Evolutionary conservation across 2,113 vertebrate species (phyloP).

Genomic region (Caranx ignobilis): DNA sequence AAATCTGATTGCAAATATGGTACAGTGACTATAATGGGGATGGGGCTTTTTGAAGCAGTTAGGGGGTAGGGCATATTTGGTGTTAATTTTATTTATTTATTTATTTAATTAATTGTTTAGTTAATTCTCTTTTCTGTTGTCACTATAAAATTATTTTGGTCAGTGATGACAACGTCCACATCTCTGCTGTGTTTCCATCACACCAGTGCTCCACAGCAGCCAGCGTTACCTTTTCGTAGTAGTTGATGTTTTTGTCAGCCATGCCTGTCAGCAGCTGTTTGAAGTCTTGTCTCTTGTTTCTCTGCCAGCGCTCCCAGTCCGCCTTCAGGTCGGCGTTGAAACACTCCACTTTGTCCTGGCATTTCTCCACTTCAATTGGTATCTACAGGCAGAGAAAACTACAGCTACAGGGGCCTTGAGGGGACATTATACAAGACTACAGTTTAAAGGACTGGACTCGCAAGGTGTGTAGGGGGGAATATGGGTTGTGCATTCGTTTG

Average conservation of each 20-base stretch:
- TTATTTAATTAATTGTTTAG: too few species aligned
- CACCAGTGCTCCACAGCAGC: not conserved
- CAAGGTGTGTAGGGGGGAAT: not conserved
- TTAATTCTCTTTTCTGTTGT: too few species aligned
- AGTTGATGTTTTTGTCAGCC: conserved; percentile 96
- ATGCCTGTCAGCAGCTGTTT: conserved; percentile 94
- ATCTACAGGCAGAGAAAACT: conserved; percentile 82
- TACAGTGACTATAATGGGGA: too few species aligned
- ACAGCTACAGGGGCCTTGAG: conserved; percentile 58
- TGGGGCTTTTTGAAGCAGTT: too few species aligned
- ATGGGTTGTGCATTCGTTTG: not conserved
- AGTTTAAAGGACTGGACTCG: not conserved
- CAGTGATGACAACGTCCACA: too few species aligned
- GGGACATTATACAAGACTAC: conserved; percentile 25
- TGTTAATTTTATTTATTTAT: too few species aligned
- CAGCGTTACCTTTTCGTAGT: conserved; percentile 93
- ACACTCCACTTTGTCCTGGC: conserved; percentile 95
- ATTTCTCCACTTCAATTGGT: conserved; percentile 93
- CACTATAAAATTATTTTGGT: too few species aligned
- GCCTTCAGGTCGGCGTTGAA: conserved; percentile 98
- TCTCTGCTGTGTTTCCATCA: too few species aligned
- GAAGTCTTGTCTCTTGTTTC: conserved; percentile 96
- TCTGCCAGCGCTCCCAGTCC: conserved; percentile 98
- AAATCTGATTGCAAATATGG: too few species aligned
- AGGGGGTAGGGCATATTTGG: too few species aligned